These are phyloP conservation scores for Piscicola geometra DNA, from an alignment of 2,888 invertebrate species.

Conservation along the genomic window DNA sequence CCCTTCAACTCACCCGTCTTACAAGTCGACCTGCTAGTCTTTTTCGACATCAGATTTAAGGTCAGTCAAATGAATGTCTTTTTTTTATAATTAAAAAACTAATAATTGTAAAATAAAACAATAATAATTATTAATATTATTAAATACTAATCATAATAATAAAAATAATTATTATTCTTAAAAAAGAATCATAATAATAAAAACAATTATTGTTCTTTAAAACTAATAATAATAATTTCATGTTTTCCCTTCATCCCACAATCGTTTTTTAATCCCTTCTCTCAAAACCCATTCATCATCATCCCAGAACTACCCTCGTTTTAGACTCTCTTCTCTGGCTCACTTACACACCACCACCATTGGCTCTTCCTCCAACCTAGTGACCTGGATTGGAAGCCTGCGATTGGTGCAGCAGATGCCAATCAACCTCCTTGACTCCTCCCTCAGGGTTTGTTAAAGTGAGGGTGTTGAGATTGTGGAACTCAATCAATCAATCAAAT, in stretches of 20 bases:
- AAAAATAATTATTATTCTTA: too few species aligned
- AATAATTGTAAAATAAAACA: too few species aligned
- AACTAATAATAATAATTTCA: too few species aligned
- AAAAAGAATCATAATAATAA: too few species aligned
- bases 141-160: too few species aligned
- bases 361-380: background rate
- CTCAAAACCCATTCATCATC: background rate
- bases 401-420: background rate
- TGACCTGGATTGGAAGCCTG: background rate
- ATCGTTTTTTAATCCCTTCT: background rate
- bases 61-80: too few species aligned
- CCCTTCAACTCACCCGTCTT: background rate
- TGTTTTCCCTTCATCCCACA: too few species aligned
- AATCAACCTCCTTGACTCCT: background rate
- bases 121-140: too few species aligned
- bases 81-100: background rate
- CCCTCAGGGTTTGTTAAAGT: background rate
- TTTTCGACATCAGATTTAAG: background rate
- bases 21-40: background rate
- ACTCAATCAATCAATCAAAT: too few species aligned
- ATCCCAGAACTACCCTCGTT: background rate
- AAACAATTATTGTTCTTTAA: too few species aligned
- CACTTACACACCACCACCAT: background rate
- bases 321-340: background rate
- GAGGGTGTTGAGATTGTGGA: too few species aligned